Evolutionary conservation across 2,888 invertebrate genomes (phyloP).

Genomic region (Drosophila peninsularis): DNA sequence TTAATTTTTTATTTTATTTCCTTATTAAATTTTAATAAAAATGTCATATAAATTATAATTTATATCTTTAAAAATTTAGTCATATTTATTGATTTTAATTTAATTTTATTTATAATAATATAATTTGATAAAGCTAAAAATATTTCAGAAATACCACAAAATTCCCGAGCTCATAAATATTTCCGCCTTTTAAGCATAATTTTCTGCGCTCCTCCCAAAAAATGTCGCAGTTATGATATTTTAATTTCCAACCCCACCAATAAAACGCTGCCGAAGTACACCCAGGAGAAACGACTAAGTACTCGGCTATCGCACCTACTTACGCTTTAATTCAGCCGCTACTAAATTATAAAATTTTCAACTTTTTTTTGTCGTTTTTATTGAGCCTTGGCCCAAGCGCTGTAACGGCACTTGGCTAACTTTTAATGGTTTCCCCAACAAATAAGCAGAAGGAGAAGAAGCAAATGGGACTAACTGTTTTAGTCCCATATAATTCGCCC

Average conservation of each 20-base stretch:
- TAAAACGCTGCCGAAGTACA: not conserved
- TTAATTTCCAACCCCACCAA: not conserved
- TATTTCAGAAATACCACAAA: not conserved
- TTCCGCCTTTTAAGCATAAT: not conserved
- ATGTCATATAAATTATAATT: no score
- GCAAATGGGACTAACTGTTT: slow-evolving; percentile 8
- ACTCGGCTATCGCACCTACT: slow-evolving; percentile 4
- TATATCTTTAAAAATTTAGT: no score
- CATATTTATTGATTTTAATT: no score
- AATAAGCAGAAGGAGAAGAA: not conserved
- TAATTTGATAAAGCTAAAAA: no score
- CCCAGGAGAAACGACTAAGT: slow-evolving; percentile 7
- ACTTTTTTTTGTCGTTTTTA: slow-evolving; percentile 6
- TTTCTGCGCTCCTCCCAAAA: not conserved
- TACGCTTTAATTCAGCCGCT: not conserved
- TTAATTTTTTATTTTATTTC: no score
- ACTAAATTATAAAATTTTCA: slow-evolving; percentile 8
- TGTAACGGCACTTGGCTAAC: slow-evolving; percentile 45
- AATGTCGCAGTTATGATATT: slow-evolving; percentile 6
- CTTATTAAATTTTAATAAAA: no score
- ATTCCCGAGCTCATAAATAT: not conserved
- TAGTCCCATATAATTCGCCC: not conserved
- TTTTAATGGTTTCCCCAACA: slow-evolving; percentile 35
- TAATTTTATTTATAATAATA: no score
- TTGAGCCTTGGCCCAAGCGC: slow-evolving; percentile 23